phyloP scores from a whole-genome alignment of 2,113 vertebrate species.

The Corapipo altera region DNA sequence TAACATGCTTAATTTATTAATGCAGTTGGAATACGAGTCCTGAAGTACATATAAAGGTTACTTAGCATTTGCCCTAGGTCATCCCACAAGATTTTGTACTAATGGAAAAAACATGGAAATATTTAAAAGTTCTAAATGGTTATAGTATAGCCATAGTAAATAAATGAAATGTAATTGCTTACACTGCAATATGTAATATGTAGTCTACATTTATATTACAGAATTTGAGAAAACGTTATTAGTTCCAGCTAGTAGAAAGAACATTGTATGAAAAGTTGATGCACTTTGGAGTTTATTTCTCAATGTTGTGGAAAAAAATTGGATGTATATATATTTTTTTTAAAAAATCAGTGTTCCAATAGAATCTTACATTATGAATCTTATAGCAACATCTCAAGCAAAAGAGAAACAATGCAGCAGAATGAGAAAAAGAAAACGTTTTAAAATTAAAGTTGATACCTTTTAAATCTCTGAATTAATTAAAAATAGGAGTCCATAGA shows the following conservation, averaged over 20 bases:
- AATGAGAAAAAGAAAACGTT: not conserved
- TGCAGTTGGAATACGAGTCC: not conserved
- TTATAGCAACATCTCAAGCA: not conserved
- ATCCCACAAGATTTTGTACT: not conserved
- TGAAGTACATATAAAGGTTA: not conserved
- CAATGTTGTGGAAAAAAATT: not conserved
- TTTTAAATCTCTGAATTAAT: not conserved
- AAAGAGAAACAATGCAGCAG: not conserved
- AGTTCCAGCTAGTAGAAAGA: not conserved
- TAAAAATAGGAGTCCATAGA: not conserved
- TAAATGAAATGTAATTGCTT: not conserved
- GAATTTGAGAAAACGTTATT: not conserved
- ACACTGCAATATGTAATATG: not conserved
- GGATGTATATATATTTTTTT: rapidly evolving
- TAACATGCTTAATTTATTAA: slow-evolving; percentile 30
- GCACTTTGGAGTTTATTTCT: not conserved
- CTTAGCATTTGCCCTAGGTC: not conserved
- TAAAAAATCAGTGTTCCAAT: not conserved
- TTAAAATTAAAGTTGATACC: not conserved
- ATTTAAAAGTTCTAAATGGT: not conserved
- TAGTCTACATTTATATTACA: not conserved
- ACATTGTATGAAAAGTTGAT: not conserved
- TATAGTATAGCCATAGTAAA: not conserved
- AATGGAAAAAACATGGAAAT: not conserved
- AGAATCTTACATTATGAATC: not conserved